phyloP scores from a whole-genome alignment of 2,113 vertebrate genomes.

The Charadrius vociferus region DNA sequence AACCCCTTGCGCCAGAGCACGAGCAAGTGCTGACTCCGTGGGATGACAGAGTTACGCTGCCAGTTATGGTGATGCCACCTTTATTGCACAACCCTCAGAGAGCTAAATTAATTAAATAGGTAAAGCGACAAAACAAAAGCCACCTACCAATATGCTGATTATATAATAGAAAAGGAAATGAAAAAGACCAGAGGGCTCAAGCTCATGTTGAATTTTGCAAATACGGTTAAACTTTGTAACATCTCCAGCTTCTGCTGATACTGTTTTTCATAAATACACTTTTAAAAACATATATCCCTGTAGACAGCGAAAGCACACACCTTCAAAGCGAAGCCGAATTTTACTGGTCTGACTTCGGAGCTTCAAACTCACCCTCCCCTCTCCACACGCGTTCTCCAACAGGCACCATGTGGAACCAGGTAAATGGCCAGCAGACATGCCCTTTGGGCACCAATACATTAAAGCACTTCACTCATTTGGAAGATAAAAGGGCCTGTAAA shows the following conservation, averaged over 20 bases:
- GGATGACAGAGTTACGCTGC: slow-evolving; percentile 57
- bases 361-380: neutral
- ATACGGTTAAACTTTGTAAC: neutral
- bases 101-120: slow-evolving; percentile 55
- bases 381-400: neutral
- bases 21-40: slow-evolving; percentile 24
- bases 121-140: slow-evolving; percentile 47
- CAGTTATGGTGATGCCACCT: slow-evolving; percentile 60
- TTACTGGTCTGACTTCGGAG: neutral
- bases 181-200: slow-evolving; percentile 18
- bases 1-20: neutral
- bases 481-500: neutral
- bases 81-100: slow-evolving; percentile 38
- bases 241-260: neutral
- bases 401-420: neutral
- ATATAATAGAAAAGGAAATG: slow-evolving; percentile 11
- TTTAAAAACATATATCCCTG: neutral
- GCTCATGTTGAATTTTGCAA: neutral
- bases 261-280: slow-evolving; percentile 12
- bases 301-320: neutral
- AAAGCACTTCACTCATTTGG: neutral
- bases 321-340: neutral
- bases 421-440: neutral
- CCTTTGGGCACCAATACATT: neutral
- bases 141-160: slow-evolving; percentile 10